Percentiles rank a stretch among this genome's conserved stretches.
phyloP scores from a whole-genome alignment of 2,797 vertebrate genomes.

The Nannoperca australis region DNA sequence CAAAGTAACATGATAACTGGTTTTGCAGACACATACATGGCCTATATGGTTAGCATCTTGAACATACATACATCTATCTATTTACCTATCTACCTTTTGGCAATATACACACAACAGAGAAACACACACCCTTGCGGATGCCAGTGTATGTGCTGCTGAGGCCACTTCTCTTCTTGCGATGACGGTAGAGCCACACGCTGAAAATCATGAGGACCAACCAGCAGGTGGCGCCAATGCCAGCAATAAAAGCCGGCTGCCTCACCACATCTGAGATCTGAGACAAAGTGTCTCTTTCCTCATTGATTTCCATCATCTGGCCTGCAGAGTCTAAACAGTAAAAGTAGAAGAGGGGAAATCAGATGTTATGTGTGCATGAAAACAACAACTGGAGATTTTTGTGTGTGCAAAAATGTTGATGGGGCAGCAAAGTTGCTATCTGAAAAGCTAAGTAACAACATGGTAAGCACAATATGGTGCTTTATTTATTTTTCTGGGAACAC shows the following conservation, averaged over 20 bases:
- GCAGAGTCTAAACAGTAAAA: conserved; percentile 72
- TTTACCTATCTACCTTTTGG: not conserved
- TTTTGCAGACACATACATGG: not conserved
- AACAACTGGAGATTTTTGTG: not conserved
- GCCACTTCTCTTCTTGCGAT: conserved; percentile 95
- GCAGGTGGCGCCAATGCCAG: conserved; percentile 96
- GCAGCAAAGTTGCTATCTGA: not conserved
- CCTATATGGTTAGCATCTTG: not conserved
- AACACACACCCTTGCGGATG: conserved; percentile 93
- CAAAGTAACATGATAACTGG: conserved; percentile 13
- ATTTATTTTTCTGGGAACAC: not conserved
- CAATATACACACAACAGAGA: conserved; percentile 2
- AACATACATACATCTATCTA: conserved; percentile 3
- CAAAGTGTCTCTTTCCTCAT: conserved; percentile 82
- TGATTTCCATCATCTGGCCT: conserved; percentile 82
- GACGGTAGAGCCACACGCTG: conserved; percentile 97
- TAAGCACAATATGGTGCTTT: not conserved
- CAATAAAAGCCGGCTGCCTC: conserved; percentile 96
- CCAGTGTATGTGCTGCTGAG: conserved; percentile 95
- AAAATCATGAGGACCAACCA: conserved; percentile 98
- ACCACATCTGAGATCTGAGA: conserved; percentile 97
- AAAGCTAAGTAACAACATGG: not conserved
- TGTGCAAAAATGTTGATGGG: not conserved
- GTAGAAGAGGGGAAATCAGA: conserved; percentile 6
- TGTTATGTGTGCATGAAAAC: not conserved